Percentiles rank a stretch among this genome's conserved stretches.
Evolutionary conservation across 2,113 vertebrate species (phyloP).

Genomic region (Tupaia chinensis): DNA sequence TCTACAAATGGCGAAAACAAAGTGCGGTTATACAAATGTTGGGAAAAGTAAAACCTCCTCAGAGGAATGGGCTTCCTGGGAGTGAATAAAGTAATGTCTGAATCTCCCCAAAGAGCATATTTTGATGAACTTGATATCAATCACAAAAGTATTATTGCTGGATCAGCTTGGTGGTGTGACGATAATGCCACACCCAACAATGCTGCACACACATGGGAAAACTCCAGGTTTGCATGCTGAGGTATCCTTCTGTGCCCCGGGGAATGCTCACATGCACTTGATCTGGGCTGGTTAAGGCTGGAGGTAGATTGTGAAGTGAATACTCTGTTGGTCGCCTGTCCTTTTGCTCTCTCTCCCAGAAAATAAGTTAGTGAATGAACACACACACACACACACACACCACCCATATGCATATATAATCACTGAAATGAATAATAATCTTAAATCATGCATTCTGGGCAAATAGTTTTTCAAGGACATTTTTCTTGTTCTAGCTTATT

Average conservation of each 20-base stretch:
- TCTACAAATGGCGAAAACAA: neutral
- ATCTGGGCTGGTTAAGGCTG: too few species aligned
- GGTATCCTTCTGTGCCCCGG: too few species aligned
- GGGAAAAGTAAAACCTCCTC: neutral
- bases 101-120: neutral
- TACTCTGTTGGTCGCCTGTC: too few species aligned
- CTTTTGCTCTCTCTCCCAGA: too few species aligned
- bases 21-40: neutral
- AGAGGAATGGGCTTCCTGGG: neutral
- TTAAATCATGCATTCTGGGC: neutral
- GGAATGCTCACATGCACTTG: too few species aligned
- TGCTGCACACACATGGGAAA: too few species aligned
- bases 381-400: too few species aligned
- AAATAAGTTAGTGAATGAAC: too few species aligned
- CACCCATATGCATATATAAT: too few species aligned
- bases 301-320: too few species aligned
- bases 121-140: neutral
- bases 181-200: too few species aligned
- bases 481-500: constrained; percentile 49
- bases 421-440: neutral
- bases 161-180: neutral
- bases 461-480: constrained; percentile 37
- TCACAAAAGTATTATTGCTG: neutral
- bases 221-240: too few species aligned
- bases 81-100: constrained; percentile 3